Base-by-base conservation (phyloP, 53 echinoderm and acorn worm species). In the Patiria pectinifera region DNA sequence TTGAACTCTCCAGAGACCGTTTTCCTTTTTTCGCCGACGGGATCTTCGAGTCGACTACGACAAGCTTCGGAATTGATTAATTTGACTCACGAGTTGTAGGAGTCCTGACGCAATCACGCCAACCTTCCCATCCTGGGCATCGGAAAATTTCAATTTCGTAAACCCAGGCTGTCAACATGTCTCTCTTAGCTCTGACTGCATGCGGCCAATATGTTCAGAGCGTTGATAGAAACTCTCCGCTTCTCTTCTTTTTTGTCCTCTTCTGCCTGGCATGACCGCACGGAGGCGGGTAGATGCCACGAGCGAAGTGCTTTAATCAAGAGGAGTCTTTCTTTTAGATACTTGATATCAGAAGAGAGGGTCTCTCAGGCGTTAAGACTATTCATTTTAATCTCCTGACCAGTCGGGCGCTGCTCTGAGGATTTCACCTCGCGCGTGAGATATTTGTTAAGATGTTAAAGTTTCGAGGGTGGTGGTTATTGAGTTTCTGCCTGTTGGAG, bases 251-350 rank as follows among this genome's bases (percentile, higher is more conserved):
- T 0, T 53, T 8, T 53, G 53, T 53, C 53, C 35, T 35, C 35
- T 35, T 53, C 53, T 53, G 53, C 8, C 8, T 53, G 53, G 14
- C 48, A 4, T 47, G 18, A 53, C 9, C 1, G 25, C 2, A 26
- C 49, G 22, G 48, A 49, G 53, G 22, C 16, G 24, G 24, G 22
- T 43, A 58, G 15, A 18, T 11, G 66, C 66, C 14, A 18, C 1
- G 45, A 82, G 48, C 16, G 53, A 48, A 72, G 24, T 49, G 86
- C 43, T 86, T 74, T 86, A 75, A 86, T 86, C 86, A 72, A 59
- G 75, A 22, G 71, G 0, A 19, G 76, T 35, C 15, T 12, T 49
- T 75, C 11, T 74, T 44, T 11, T 61, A 72, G 24, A 49, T 62
- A 45, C 22, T 59, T 25, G 86, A 75, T 13, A n/a, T 71, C 58